These are phyloP conservation scores for Cephalopterus ornatus DNA, from an alignment of 2,113 vertebrate species.

Conservation along the genomic window DNA sequence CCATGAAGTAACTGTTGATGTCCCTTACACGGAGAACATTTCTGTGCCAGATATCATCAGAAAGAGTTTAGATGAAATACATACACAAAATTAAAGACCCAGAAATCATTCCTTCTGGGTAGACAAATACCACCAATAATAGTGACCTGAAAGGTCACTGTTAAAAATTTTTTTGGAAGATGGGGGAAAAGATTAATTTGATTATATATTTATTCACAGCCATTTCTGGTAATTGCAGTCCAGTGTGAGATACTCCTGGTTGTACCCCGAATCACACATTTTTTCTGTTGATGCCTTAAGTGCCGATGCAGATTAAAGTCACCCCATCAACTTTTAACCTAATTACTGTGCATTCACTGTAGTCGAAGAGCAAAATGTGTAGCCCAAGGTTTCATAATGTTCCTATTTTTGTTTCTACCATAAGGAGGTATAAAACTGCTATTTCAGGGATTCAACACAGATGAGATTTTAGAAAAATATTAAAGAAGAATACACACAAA, in stretches of 20 bases:
- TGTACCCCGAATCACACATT: not conserved
- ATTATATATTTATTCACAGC: not conserved
- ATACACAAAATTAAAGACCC: not conserved
- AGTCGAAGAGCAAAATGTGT: not conserved
- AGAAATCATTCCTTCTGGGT: not conserved
- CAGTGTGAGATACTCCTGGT: not conserved
- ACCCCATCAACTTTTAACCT: not conserved
- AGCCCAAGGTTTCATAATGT: not conserved
- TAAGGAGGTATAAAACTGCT: not conserved
- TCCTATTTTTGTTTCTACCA: not conserved
- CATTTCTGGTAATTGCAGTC: not conserved
- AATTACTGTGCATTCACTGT: not conserved
- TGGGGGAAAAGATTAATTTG: not conserved
- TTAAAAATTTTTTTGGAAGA: not conserved
- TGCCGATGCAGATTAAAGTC: not conserved
- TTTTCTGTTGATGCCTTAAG: not conserved
- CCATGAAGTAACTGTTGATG: not conserved
- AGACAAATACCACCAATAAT: not conserved
- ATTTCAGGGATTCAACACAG: not conserved
- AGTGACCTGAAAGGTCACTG: not conserved
- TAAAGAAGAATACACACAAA: constrained; percentile 63
- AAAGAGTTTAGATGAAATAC: not conserved
- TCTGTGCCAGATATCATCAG: not conserved
- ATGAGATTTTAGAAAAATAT: constrained; percentile 21
- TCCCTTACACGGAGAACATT: not conserved